Evolutionary conservation across 2,888 invertebrate species (phyloP), one percentile per base, ranked within the genome.

Genomic region (Macrophya annulata): DNA sequence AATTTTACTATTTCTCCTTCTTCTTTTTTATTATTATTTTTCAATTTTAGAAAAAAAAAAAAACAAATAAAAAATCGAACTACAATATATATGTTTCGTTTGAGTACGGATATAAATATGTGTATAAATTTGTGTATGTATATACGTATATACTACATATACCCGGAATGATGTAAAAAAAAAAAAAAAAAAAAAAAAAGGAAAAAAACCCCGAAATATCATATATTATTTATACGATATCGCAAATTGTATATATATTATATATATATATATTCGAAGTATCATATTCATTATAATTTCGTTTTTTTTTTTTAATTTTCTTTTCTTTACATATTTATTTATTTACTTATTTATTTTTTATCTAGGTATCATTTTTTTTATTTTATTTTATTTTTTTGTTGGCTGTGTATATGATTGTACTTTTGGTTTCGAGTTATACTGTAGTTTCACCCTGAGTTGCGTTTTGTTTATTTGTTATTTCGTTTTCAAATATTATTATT

Each of bases 351-450:
- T 51, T 77, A 40, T 48, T 21, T 71, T 77, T 83, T 21, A 31
- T 2, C 31, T 31, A 31, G n/a, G n/a, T n/a, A n/a, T 51, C 5
- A 17, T 17, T 51, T 51, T 65, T 85, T 77, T 68, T 43, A 85
- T 84, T 77, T 68, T 87, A 86, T 86, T 88, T 74, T 45, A 9
- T 59, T 62, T 83, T 81, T 87, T 83, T 83, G 90, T 93, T 93
- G 93, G 93, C 93, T 93, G 92, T 93, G 92, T 93, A 93, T 92
- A 93, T 91, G 92, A 93, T 93, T 93, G 93, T 93, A 93, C 93
- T 93, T 91, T 91, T 91, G 90, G 93, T 93, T 92, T 85, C 91
- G 91, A 91, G 91, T 92, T 92, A 92, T 91, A 91, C 91, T 92
- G 92, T 88, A 31, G 88, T 91, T 74, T 71, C 91, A 91, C 93